phyloP scores from a whole-genome alignment of 2,113 vertebrate species.

The Burhinus oedicnemus region DNA sequence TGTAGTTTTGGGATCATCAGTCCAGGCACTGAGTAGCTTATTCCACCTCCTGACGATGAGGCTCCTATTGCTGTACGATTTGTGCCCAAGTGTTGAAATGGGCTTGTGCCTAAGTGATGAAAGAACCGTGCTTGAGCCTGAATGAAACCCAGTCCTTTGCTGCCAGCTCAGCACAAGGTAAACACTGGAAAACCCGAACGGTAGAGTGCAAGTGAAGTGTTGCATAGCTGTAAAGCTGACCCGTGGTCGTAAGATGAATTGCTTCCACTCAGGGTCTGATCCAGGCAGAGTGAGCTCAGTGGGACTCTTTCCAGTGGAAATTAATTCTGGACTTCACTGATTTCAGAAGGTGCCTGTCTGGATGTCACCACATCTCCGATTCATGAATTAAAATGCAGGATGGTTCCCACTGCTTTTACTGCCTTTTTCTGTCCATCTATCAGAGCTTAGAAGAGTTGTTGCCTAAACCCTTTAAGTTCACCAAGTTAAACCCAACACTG shows the following conservation, averaged over 20 bases:
- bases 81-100: not conserved
- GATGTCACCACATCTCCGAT: not conserved
- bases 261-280: not conserved
- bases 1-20: not conserved
- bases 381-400: not conserved
- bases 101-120: not conserved
- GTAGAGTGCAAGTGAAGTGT: not conserved
- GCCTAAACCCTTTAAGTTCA: not conserved
- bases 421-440: not conserved
- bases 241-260: not conserved
- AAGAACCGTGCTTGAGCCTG: not conserved
- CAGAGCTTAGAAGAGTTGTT: not conserved
- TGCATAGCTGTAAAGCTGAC: not conserved
- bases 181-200: not conserved
- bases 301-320: not conserved
- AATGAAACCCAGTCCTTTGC: not conserved
- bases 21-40: not conserved
- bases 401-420: not conserved
- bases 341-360: not conserved
- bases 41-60: not conserved
- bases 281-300: not conserved
- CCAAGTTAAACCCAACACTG: not conserved
- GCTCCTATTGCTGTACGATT: fast-evolving
- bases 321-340: not conserved
- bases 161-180: not conserved